These are phyloP conservation scores for Gymnarchus niloticus DNA, from an alignment of 2,113 vertebrate genomes.

Conservation along the genomic window DNA sequence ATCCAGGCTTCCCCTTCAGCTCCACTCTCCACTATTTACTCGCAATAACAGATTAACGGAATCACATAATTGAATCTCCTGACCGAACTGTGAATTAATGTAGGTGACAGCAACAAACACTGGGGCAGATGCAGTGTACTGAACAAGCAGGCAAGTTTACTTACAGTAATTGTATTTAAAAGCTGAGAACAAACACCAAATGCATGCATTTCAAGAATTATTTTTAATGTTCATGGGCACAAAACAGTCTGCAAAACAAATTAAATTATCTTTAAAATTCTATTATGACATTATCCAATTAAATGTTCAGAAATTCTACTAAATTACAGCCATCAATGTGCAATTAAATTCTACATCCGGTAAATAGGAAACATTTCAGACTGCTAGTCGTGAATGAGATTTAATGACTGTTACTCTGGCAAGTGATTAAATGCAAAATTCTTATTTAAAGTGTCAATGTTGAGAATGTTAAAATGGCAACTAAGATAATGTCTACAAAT, in stretches of 20 bases:
- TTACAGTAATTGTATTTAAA: not conserved
- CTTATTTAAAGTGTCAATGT: conserved; percentile 18
- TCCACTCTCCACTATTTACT: not conserved
- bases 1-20: not conserved
- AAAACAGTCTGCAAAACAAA: conserved; percentile 22
- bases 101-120: not conserved
- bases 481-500: conserved; percentile 15
- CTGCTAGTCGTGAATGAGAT: conserved; percentile 28
- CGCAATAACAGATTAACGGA: not conserved
- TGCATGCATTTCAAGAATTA: conserved; percentile 8
- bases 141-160: not conserved
- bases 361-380: conserved; percentile 38
- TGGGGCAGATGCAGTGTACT: not conserved
- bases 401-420: conserved; percentile 25
- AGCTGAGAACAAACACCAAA: not conserved
- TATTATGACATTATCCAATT: conserved; percentile 23
- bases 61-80: not conserved
- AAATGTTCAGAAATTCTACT: conserved; percentile 26
- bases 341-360: conserved; percentile 35
- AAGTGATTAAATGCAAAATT: conserved; percentile 27
- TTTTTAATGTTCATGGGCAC: conserved; percentile 16
- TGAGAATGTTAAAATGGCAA: conserved; percentile 11
- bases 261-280: conserved; percentile 23
- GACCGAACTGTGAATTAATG: not conserved
- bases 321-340: conserved; percentile 45